Conservation (phyloP, 1,140 invertebrate genomes). For the Anastatus disparis region DNA sequence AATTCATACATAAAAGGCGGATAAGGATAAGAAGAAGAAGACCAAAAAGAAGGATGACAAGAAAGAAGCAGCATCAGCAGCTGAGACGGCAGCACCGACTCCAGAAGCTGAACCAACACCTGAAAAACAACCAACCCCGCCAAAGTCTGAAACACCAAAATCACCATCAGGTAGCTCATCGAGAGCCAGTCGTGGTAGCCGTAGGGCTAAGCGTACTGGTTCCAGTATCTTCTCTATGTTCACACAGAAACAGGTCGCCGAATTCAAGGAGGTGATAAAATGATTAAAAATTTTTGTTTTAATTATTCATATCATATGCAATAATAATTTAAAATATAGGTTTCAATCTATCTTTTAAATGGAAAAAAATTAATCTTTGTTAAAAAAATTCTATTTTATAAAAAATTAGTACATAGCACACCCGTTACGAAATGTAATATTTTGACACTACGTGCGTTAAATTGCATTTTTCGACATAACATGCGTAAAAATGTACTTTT, state of each 20-base stretch:
- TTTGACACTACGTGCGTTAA: too few relatives aligned
- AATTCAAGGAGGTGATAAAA: conserved; percentile 95
- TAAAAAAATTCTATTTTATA: too few relatives aligned
- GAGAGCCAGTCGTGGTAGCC: conserved; percentile 82
- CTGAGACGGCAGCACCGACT: conserved; percentile 64
- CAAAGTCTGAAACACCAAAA: conserved; percentile 61
- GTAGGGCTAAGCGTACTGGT: conserved; percentile 83
- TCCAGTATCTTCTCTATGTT: conserved; percentile 97
- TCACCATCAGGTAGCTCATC: conserved; percentile 71
- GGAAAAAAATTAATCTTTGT: too few relatives aligned
- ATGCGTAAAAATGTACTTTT: too few relatives aligned
- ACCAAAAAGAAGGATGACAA: conserved; percentile 63
- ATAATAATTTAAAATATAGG: too few relatives aligned
- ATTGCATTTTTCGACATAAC: too few relatives aligned
- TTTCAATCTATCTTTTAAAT: too few relatives aligned
- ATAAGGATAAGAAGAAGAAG: conserved; percentile 73
- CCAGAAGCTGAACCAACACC: conserved; percentile 64
- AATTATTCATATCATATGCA: too few relatives aligned
- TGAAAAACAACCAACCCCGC: conserved; percentile 62
- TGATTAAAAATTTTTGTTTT: too few relatives aligned
- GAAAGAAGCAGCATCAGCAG: conserved; percentile 71
- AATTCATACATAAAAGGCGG: too few relatives aligned
- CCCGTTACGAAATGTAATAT: too few relatives aligned
- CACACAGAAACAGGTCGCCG: conserved; percentile 92
- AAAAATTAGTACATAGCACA: too few relatives aligned